A percentile compares a stretch with the other conserved stretches of the same genome.
Conservation (phyloP, 2,888 invertebrate genomes). For the Eupithecia pulchellata region DNA sequence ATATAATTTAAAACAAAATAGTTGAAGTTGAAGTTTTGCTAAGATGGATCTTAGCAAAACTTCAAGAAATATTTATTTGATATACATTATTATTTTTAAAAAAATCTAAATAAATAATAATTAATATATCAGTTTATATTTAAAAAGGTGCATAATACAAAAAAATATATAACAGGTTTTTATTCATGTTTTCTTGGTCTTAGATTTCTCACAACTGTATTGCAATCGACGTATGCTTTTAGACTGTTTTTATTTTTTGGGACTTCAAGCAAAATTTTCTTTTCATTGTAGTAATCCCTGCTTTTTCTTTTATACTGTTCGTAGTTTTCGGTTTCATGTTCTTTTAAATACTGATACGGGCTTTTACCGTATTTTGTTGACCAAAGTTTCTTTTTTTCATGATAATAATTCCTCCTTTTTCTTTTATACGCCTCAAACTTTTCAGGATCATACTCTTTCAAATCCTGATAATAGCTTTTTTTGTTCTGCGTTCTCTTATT, state of each 20-base stretch:
- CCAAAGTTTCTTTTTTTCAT: neutral
- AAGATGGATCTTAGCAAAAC: neutral
- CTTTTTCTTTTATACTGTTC: neutral
- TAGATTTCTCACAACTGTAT: neutral
- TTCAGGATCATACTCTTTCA: neutral
- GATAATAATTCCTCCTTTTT: constrained; percentile 3
- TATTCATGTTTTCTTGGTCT: neutral
- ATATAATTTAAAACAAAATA: too few relatives aligned
- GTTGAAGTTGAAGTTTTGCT: too few relatives aligned
- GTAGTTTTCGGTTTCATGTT: neutral
- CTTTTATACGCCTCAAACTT: constrained; percentile 9
- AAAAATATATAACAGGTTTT: too few relatives aligned
- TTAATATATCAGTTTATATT: neutral
- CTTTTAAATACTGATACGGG: neutral
- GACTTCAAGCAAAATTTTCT: neutral
- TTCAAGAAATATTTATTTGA: neutral
- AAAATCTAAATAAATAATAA: too few relatives aligned
- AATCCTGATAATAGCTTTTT: neutral
- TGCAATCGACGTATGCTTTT: neutral
- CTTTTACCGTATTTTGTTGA: neutral
- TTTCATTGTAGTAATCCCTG: neutral
- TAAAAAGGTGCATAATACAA: too few relatives aligned
- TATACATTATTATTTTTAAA: too few relatives aligned
- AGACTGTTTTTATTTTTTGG: neutral
- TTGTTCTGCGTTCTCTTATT: neutral